Percentiles rank a stretch among this genome's conserved stretches.
These are phyloP conservation scores for Campoletis sonorensis DNA, from an alignment of 1,140 invertebrate species.

Conservation along the genomic window DNA sequence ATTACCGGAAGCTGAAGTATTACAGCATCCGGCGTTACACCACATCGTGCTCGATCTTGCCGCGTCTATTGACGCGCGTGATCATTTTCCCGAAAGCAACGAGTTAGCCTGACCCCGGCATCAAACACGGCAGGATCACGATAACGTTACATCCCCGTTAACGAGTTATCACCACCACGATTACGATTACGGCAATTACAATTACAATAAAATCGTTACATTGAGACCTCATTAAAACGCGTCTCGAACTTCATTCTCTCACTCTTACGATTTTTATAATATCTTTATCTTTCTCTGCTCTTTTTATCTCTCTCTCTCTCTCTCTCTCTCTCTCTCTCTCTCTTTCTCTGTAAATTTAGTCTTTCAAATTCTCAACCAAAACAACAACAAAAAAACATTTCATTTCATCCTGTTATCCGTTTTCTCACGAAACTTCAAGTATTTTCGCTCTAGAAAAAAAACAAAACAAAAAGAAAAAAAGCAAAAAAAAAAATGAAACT, in stretches of 20 bases:
- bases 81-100: slow-evolving; percentile 84
- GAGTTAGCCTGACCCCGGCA: slow-evolving; percentile 84
- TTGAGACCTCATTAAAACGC: slow-evolving; percentile 74
- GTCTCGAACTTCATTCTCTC: slow-evolving; percentile 61
- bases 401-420: slow-evolving; percentile 28
- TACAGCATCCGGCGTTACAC: slow-evolving; percentile 90
- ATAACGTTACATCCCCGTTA: slow-evolving; percentile 65
- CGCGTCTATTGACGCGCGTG: slow-evolving; percentile 86
- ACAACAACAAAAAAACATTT: no score
- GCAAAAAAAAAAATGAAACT: neutral
- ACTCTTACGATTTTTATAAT: slow-evolving; percentile 42
- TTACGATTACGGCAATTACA: slow-evolving; percentile 71
- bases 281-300: slow-evolving; percentile 7
- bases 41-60: slow-evolving; percentile 90
- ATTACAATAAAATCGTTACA: slow-evolving; percentile 74
- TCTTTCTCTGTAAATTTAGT: no score
- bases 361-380: neutral
- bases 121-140: slow-evolving; percentile 65
- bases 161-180: slow-evolving; percentile 72
- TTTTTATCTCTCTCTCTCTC: no score
- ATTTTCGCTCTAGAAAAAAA: neutral
- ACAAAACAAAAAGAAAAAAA: no score
- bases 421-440: no score
- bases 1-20: slow-evolving; percentile 91
- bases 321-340: no score